Conservation (phyloP, 2,797 vertebrate genomes). For the Etheostoma nigrum region DNA sequence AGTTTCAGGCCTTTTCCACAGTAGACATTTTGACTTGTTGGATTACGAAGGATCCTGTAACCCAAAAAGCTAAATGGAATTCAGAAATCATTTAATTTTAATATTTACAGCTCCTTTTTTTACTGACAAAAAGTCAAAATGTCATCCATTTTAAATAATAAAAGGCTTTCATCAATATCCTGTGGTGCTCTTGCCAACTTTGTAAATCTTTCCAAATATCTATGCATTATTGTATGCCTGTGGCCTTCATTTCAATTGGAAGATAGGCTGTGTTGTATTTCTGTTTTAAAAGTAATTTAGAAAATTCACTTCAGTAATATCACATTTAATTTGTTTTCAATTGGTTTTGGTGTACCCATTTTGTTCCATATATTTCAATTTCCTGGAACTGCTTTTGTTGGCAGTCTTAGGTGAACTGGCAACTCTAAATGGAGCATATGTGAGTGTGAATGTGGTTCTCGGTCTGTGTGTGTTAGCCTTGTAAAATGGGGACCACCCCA, state of each 20-base stretch:
- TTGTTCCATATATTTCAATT: neutral
- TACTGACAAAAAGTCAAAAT: conserved; percentile 10
- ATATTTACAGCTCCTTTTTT: neutral
- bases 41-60: neutral
- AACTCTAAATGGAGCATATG: conserved; percentile 8
- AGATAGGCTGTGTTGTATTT: neutral
- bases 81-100: neutral
- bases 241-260: conserved; percentile 2
- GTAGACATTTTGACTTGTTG: neutral
- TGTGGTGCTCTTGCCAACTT: neutral
- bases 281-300: neutral
- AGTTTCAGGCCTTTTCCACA: neutral
- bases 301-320: neutral
- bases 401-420: neutral
- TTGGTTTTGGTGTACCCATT: neutral
- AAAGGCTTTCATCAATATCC: neutral
- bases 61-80: neutral
- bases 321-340: neutral
- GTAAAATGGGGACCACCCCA: conserved; percentile 4
- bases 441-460: conserved; percentile 14
- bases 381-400: neutral
- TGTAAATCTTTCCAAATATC: neutral
- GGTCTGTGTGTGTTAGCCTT: conserved; percentile 4
- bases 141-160: neutral
- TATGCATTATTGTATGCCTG: neutral